phyloP scores from a whole-genome alignment of 2,888 invertebrate genomes.

The Parnassius mnemosyne region DNA sequence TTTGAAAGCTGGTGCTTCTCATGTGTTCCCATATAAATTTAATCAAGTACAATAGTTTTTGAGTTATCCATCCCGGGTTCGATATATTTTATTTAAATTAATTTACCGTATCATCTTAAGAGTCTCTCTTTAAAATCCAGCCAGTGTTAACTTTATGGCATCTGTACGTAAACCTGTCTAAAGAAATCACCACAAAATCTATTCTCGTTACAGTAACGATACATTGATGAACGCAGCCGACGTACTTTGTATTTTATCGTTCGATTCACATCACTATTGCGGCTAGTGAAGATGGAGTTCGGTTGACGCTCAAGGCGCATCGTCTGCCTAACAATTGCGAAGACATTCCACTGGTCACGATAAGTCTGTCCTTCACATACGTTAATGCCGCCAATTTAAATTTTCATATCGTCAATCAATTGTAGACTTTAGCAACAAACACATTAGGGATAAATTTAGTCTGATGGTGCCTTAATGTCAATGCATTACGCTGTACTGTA shows the following conservation, averaged over 20 bases:
- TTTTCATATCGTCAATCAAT: background rate
- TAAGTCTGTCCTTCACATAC: constrained; percentile 20
- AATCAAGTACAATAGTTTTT: too few species aligned
- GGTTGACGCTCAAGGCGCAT: constrained; percentile 18
- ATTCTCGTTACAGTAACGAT: constrained; percentile 24
- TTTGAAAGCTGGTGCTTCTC: too few species aligned
- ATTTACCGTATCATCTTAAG: background rate
- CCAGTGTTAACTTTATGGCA: background rate
- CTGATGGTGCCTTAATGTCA: background rate
- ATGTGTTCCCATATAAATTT: too few species aligned
- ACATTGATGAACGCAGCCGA: constrained; percentile 9
- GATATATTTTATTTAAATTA: too few species aligned
- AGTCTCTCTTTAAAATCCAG: constrained; percentile 1
- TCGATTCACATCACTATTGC: constrained; percentile 24
- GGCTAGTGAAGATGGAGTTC: constrained; percentile 11
- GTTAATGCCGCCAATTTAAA: constrained; percentile 19
- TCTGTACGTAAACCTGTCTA: constrained; percentile 7
- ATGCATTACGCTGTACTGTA: background rate
- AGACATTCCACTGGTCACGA: constrained; percentile 20
- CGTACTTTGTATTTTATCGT: constrained; percentile 19
- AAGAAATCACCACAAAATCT: constrained; percentile 18
- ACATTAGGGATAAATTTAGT: background rate
- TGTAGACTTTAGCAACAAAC: background rate
- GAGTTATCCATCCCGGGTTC: too few species aligned
- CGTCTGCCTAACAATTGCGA: constrained; percentile 20